Evolutionary conservation across 1,140 invertebrate species (phyloP), one percentile per base, ranked within the genome.

Genomic region (Ruditapes philippinarum): DNA sequence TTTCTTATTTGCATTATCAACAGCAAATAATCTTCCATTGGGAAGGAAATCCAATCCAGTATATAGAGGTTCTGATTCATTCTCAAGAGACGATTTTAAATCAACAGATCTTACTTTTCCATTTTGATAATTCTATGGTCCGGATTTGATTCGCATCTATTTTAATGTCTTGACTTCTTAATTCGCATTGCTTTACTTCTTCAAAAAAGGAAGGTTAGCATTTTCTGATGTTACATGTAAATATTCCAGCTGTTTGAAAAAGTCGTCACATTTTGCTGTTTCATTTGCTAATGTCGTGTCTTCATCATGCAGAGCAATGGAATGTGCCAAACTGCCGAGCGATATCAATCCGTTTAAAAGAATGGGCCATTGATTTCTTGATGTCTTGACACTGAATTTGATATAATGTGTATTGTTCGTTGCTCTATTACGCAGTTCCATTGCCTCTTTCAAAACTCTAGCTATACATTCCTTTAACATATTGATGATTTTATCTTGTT

Each of bases 1-100:
- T 49, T 51, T 76, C 3, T 25, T 12, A 31, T 76, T 76, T 7
- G 22, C 25, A 33, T 76, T 76, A 19, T 76, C 73, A 9, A 76
- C 45, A 49, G 22, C 73, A 51, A 76, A 28, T 11, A 76, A 45
- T 4, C 42, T 11, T 25, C 42, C 73, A 51, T 76, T 25, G 2
- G 73, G n/a, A 1, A 76, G n/a, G 22, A 76, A 76, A 17, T 51
- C n/a, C 73, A 76, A 19, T 1, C 73, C 73, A 17, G 38, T 76
- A n/a, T 49, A 76, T 36, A 76, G 25, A 3, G 73, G 40, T 31
- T 51, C 14, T 31, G 5, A 28, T 33, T 49, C 73, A 7, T 76
- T n/a, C 22, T 76, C 42, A 25, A 3, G 1, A 0, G 25, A 17
- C 4, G 40, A 7, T 12, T 12, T 45, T 3, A 76, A 33, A 49